Evolutionary conservation across 2,113 vertebrate species (phyloP).

Genomic region (Meles meles): DNA sequence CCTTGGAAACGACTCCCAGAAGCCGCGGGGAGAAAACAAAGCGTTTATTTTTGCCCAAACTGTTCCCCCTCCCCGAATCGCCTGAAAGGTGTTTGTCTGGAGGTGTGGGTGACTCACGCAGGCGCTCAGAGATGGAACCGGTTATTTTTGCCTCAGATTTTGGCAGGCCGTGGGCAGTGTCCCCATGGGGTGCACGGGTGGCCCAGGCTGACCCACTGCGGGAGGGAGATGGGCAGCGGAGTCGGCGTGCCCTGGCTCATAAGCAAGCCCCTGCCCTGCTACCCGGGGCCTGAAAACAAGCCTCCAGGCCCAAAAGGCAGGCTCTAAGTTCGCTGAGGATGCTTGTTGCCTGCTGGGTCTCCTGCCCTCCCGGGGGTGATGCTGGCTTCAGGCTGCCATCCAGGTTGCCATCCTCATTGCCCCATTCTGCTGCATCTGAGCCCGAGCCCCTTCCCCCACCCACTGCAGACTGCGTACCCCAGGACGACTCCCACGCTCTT

Average conservation of each 20-base stretch:
- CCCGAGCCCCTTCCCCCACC: not conserved
- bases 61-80: not conserved
- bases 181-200: not conserved
- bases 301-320: too few relatives aligned
- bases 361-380: not conserved
- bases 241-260: fast-evolving
- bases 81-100: not conserved
- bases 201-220: not conserved
- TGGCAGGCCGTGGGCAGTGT: not conserved
- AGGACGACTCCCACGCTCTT: not conserved
- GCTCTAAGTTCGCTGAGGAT: not conserved
- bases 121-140: not conserved
- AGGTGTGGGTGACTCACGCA: constrained; percentile 45
- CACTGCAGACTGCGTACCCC: not conserved
- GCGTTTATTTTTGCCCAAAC: not conserved
- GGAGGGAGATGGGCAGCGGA: not conserved
- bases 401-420: not conserved
- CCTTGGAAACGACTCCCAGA: not conserved
- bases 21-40: not conserved
- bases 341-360: not conserved
- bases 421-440: not conserved
- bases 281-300: not conserved
- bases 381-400: not conserved
- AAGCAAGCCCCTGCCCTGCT: too few relatives aligned
- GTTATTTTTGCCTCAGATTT: constrained; percentile 32